Evolutionary conservation across 2,113 vertebrate species (phyloP).

Genomic region (Protomyctophum bolini): DNA sequence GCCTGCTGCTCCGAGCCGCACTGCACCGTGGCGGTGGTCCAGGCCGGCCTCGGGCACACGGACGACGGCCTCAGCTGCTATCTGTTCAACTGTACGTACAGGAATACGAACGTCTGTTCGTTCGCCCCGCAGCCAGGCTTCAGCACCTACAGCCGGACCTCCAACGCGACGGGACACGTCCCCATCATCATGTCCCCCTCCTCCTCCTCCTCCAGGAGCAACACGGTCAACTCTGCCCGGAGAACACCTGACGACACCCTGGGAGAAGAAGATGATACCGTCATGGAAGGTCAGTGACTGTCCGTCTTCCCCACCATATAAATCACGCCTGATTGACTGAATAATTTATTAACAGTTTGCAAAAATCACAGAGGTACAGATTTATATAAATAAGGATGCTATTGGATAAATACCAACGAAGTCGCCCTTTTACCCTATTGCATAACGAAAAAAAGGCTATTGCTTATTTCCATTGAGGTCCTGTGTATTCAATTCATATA

Average conservation of each 20-base stretch:
- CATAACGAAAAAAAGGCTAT: too few relatives aligned
- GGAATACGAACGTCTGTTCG: conserved; percentile 83
- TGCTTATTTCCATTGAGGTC: too few relatives aligned
- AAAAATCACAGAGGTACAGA: too few relatives aligned
- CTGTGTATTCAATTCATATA: too few relatives aligned
- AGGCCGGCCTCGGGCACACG: conserved; percentile 71
- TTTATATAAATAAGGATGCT: too few relatives aligned
- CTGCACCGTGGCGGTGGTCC: conserved; percentile 89
- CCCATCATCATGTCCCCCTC: neutral
- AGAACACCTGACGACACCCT: conserved; percentile 33
- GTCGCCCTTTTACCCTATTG: too few relatives aligned
- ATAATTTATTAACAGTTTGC: too few relatives aligned
- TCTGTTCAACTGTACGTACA: conserved; percentile 89
- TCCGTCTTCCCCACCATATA: neutral
- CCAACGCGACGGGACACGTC: conserved; percentile 58
- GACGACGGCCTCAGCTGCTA: conserved; percentile 82
- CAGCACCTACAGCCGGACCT: conserved; percentile 81
- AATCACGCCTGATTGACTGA: too few relatives aligned
- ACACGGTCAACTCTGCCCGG: conserved; percentile 3
- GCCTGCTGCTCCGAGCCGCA: conserved; percentile 87
- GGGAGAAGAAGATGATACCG: conserved; percentile 42
- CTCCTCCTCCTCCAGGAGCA: neutral
- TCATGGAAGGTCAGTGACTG: neutral
- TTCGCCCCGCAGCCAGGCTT: conserved; percentile 88
- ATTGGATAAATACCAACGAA: too few relatives aligned